Evolutionary conservation across 2,113 vertebrate genomes (phyloP), one percentile per base, ranked within the genome.

Genomic region (Emydocephalus ijimae): DNA sequence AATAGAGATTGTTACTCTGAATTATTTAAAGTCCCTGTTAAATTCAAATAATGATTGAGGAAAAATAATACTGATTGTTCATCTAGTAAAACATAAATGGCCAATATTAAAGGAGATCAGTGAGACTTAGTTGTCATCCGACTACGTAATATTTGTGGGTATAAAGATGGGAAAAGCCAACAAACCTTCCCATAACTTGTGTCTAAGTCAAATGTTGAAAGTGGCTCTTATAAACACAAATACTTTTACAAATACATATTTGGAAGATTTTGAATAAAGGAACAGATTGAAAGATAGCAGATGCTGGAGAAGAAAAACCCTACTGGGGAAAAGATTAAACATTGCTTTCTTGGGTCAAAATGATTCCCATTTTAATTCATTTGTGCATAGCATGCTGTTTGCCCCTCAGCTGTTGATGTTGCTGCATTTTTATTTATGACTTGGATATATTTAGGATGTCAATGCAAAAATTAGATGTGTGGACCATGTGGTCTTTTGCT

Each of bases 121-220:
- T n/a, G 45, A n/a, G 92, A 90, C 64, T 93, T 57, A 86, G 92
- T 89, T 59, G 43, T 93, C 92, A 94, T 89, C 11, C 24, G 93
- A 5, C 1, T 94, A 89, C 94, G 34, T n/a, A 87, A 89, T 39
- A 81, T 93, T 94, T 94, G 39, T 57, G 64, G 45, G 50, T 48
- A 55, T 90, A 29, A 95, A 93, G 61, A 56, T 23, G 34, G 87
- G 18, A 56, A 29, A 92, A 55, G 24, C 39, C 61, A 74, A 87
- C 14, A 56, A 81, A 43, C 50, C 34, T 7, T 26, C 1, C 3
- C 9, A 14, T 5, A 85, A 55, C 24, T 43, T 69, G 39, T 39
- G 34, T 48, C 52, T 43, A 45, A 45, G 14, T 24, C 24, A 55
- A 29, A 54, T 26, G 12, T 88, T 45, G 34, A 11, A 64, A n/a